Percentiles rank a stretch among this genome's conserved stretches.
phyloP scores from a whole-genome alignment of 2,888 invertebrate species.

The Ennomos quercinarius region DNA sequence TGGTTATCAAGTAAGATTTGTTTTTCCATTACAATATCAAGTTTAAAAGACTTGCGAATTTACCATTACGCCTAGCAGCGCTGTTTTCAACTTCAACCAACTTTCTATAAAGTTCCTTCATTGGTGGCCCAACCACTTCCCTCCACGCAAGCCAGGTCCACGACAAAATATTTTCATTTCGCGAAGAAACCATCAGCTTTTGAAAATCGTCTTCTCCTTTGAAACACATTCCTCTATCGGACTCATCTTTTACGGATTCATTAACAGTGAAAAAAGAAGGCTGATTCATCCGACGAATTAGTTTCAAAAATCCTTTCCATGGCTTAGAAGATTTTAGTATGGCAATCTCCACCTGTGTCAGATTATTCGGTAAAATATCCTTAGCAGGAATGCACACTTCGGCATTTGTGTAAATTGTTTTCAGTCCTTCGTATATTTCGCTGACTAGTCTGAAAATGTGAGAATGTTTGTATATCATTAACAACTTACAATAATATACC shows the following conservation, averaged over 20 bases:
- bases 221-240: conserved; percentile 71
- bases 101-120: conserved; percentile 81
- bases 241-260: conserved; percentile 36
- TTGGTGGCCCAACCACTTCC: conserved; percentile 84
- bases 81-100: conserved; percentile 86
- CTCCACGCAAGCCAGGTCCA: conserved; percentile 90
- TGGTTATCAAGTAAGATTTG: no score
- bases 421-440: conserved; percentile 79
- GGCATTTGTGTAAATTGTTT: conserved; percentile 85
- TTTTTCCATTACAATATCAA: no score
- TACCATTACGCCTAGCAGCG: conserved; percentile 88
- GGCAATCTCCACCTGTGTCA: conserved; percentile 57
- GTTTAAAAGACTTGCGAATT: conserved; percentile 22
- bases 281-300: conserved; percentile 30
- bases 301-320: conserved; percentile 41
- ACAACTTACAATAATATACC: no score
- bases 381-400: conserved; percentile 80
- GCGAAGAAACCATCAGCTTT: conserved; percentile 81
- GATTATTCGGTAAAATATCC: conserved; percentile 41
- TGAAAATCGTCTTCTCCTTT: conserved; percentile 87
- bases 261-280: conserved; percentile 43
- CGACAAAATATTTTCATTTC: conserved; percentile 76
- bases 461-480: no score
- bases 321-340: conserved; percentile 57
- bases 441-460: conserved; percentile 71